A percentile compares a stretch with the other conserved stretches of the same genome.
These are phyloP conservation scores for Epinotia bilunana DNA, from an alignment of 2,888 invertebrate genomes.

Conservation along the genomic window DNA sequence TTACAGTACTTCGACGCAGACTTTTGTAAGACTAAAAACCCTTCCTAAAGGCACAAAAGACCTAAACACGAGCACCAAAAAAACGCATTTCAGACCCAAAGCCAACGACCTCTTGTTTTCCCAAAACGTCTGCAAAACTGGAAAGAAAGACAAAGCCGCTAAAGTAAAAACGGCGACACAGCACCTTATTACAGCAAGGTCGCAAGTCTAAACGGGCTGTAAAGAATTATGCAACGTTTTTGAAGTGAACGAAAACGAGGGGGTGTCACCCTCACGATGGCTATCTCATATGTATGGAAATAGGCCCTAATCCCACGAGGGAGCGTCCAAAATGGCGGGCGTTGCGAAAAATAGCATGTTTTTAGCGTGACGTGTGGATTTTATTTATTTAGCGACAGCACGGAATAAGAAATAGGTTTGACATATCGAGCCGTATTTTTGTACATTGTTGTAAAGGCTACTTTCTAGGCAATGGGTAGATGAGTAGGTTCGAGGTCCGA, in stretches of 20 bases:
- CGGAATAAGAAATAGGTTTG: conserved; percentile 8
- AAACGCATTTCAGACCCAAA: conserved; percentile 12
- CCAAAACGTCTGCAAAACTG: conserved; percentile 42
- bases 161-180: conserved; percentile 32
- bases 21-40: conserved; percentile 13
- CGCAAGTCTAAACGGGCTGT: conserved; percentile 52
- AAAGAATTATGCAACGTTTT: conserved; percentile 55
- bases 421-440: not conserved
- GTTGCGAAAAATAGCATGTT: conserved; percentile 51
- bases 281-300: conserved; percentile 81
- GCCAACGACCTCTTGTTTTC: conserved; percentile 26
- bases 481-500: too few relatives aligned
- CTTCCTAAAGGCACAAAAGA: conserved; percentile 7
- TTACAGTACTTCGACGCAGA: not conserved
- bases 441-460: too few relatives aligned
- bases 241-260: conserved; percentile 48
- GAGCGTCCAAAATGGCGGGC: conserved; percentile 43
- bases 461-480: too few relatives aligned
- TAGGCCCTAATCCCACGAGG: conserved; percentile 52
- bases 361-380: conserved; percentile 38
- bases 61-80: conserved; percentile 16
- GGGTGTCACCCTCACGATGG: conserved; percentile 56
- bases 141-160: conserved; percentile 45
- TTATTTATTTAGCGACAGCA: conserved; percentile 29
- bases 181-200: not conserved